These are phyloP conservation scores for Luehdorfia chinensis DNA, from an alignment of 1,140 invertebrate species.

Conservation along the genomic window DNA sequence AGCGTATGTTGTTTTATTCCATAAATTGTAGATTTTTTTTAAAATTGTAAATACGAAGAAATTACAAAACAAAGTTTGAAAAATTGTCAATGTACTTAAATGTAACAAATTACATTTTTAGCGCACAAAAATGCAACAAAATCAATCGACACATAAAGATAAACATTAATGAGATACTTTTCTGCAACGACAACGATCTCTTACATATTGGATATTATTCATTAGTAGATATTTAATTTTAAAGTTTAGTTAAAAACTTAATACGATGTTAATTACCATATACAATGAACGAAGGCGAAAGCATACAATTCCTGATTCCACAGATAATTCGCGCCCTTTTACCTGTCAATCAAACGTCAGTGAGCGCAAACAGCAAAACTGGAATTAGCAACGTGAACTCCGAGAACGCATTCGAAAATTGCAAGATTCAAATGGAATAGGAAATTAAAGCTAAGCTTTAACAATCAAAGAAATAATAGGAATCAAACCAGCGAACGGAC, in stretches of 20 bases:
- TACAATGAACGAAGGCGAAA: background rate
- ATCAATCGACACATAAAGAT: no score
- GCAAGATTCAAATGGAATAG: constrained; percentile 42
- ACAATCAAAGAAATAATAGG: no score
- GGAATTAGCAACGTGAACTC: constrained; percentile 57
- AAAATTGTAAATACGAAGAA: constrained; percentile 26
- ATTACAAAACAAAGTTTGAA: no score
- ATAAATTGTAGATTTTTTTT: no score
- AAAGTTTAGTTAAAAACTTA: constrained; percentile 9
- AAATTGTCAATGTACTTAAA: no score
- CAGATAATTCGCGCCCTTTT: constrained; percentile 65
- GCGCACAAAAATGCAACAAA: no score
- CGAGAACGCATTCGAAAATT: constrained; percentile 47
- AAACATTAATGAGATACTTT: no score
- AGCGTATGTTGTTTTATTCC: constrained; percentile 57
- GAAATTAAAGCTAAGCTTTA: constrained; percentile 54
- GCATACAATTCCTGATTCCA: constrained; percentile 32
- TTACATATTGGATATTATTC: no score
- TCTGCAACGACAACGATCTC: no score
- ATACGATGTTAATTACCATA: constrained; percentile 16
- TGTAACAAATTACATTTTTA: no score
- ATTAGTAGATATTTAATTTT: no score
- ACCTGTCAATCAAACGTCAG: constrained; percentile 68
- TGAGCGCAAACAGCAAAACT: constrained; percentile 37
- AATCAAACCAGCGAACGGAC: no score